Evolutionary conservation across 2,113 vertebrate genomes (phyloP), one percentile per base, ranked within the genome.

Genomic region (Lepidothrix coronata): DNA sequence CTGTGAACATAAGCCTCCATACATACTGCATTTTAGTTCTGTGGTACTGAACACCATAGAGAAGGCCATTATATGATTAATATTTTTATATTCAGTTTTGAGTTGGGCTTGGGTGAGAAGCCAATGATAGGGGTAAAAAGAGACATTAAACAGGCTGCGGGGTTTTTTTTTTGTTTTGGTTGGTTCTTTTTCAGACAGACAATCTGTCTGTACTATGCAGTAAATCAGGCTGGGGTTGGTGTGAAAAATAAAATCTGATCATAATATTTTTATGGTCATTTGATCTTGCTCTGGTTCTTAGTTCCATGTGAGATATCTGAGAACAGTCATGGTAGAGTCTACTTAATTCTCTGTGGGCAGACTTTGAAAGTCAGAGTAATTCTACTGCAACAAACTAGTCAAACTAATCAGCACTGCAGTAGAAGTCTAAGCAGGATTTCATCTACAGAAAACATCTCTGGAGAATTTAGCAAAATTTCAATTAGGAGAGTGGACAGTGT

Each of bases 381-480:
- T 78, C 65, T 84, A 35, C 48, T 68, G 31, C 67, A 82, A 74
- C 44, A 73, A 82, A 75, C 52, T 57, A 62, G 62, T 86, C 73
- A 86, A 74, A 94, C n/a, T 93, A 92, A 89, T 82, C 73, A 92
- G 41, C 68, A 72, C 39, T 88, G 31, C 0, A 6, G 57, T 68
- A 94, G 39, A 89, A 73, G 17, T 51, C 44, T 71, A 68, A 85
- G 19, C 31, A 93, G 37, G 62, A 91, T 85, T 95, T 83, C 78
- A 85, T 75, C 68, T 91, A 44, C 48, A 76, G 37, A 94, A 80
- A 76, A 18, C 14, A 65, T 30, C 66, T 91, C 83, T 63, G 55
- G 80, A 88, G 57, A 92, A 75, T 58, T 31, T 49, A 83, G 65
- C 16, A 95, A 85, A 92, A 92, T 89, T 94, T 92, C 59, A 75